Conservation (phyloP, 2,113 vertebrate species). For the Callipepla californica region DNA sequence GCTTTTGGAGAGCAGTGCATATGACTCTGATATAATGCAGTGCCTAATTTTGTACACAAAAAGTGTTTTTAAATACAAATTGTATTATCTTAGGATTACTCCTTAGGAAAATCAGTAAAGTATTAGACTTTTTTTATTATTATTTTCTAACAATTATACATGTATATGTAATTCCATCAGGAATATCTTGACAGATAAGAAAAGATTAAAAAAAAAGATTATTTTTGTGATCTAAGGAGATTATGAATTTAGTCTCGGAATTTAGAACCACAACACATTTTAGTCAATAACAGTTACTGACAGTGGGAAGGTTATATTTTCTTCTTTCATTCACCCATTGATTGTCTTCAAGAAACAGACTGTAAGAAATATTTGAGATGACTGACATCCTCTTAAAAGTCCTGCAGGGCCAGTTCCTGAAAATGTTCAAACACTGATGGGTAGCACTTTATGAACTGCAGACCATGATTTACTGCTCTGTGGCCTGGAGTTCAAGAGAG, state of each 20-base stretch:
- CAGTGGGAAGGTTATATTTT: not conserved
- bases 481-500: not conserved
- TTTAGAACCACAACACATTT: not conserved
- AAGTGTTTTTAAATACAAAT: conserved; percentile 29
- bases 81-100: not conserved
- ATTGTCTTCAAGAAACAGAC: not conserved
- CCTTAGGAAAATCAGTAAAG: conserved; percentile 7
- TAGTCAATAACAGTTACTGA: not conserved
- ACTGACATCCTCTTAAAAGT: not conserved
- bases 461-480: not conserved
- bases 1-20: conserved; percentile 16
- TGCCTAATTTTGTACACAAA: conserved; percentile 29
- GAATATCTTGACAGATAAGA: conserved; percentile 4
- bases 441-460: not conserved
- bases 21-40: conserved; percentile 57
- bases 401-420: not conserved
- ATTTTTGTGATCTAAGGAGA: not conserved
- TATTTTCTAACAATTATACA: conserved; percentile 33
- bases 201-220: conserved; percentile 8
- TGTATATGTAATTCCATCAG: not conserved
- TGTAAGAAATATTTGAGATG: not conserved
- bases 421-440: not conserved
- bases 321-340: not conserved
- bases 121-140: conserved; percentile 11
- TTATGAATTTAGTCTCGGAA: not conserved